Base-by-base conservation (phyloP, 92 coral and sea anemone genomes). In the Porites divaricata region DNA sequence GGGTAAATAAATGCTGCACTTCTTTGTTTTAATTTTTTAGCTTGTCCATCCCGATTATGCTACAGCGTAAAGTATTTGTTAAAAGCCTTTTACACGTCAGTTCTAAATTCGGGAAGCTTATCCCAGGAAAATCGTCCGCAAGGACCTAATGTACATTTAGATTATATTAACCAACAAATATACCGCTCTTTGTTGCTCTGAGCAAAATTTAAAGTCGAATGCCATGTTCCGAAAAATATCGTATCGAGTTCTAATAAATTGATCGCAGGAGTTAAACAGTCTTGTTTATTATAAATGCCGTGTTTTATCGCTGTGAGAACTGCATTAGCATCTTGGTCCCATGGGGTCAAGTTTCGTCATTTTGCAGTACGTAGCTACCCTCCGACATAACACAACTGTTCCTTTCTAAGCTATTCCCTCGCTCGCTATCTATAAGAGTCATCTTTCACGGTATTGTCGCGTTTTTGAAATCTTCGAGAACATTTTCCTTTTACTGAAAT, bases 331-430 rank as follows among this genome's bases (percentile, higher is more conserved):
- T 65, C 61, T 50, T 9, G 77, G 26, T 72, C 77, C 21, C 77
- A 72, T 54, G 77, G 77, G 19, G 25, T 72, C 77, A 24, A 57
- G 77, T 72, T 72, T 72, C 77, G 41, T 24, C 35, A 12, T 53
- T 72, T 20, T 72, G 41, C 53, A 25, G 54, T 19, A 35, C 41
- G 16, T 72, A 49, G 61, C 23, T 22, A 35, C 13, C 63, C 23
- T 72, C 63, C 63, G 70, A 24, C 11, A 9, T 14, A 51, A 1
- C 52, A 51, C 77, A 72, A 51, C 61, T 51, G 77, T 50, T 51
- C 51, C 62, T 51, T 72, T 72, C 20, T 21, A 7, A 72, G 28
- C 62, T 20, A 49, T 22, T 78, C 23, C 74, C 74, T 50, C 83
- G 52, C 21, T 65, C 24, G 49, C 17, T 54, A 49, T 66, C 63